Evolutionary conservation across 2,797 vertebrate species (phyloP), one percentile per base, ranked within the genome.

Genomic region (Staurois parvus): DNA sequence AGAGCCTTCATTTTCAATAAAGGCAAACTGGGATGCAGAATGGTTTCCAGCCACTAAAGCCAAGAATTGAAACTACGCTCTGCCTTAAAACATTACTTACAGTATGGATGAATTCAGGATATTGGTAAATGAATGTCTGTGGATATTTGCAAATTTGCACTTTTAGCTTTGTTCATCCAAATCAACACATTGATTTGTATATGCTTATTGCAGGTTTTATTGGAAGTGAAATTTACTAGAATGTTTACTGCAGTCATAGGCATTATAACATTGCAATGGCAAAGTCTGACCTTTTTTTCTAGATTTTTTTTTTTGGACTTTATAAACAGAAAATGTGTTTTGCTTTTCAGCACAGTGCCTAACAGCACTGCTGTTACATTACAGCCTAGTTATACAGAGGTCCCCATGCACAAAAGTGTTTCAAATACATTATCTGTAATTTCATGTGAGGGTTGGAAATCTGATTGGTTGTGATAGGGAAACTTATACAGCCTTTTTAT

Each of bases 1-100:
- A 87, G 68, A 87, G 59, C 76, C 85, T 78, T 87, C 81, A 79
- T 83, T 87, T 84, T 67, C 85, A 87, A 87, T 78, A 87, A 87
- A 86, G 85, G 81, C 81, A 87, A 83, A 84, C 81, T 79, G 81
- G 85, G 85, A 83, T 62, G 42, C 62, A 79, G 85, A 83, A 84
- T 79, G 81, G 69, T 79, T 86, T 83, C 85, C 85, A 87, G 76
- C 37, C 81, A 83, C 76, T 64, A 75, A 68, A 83, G 85, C 85
- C 85, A 87, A 87, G 62, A 87, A 83, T 13, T 26, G 81, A 78
- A 37, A 76, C 66, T 67, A 78, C 8, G 56, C 85, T 72, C 40
- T 74, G 56, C 85, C 76, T 75, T 28, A 79, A 74, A 86, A 72
- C 75, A 68, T 79, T 86, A 83, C 52, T 83, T 83, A 72, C 56